These are phyloP conservation scores for Hyles vespertilio DNA, from an alignment of 1,140 invertebrate genomes.

Conservation along the genomic window DNA sequence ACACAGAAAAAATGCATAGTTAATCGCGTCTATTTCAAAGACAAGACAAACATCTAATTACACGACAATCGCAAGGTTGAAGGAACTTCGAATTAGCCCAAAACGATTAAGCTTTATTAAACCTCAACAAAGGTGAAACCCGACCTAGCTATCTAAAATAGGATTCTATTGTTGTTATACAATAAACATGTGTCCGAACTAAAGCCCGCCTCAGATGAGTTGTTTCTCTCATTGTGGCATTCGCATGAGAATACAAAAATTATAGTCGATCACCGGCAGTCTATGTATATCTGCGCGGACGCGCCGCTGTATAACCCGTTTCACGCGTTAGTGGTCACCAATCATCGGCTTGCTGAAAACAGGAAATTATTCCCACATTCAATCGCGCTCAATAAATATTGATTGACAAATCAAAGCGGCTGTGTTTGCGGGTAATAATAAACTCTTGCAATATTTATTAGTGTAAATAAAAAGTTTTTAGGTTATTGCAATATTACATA, in stretches of 20 bases:
- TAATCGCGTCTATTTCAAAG: too few species aligned
- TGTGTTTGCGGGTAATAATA: too few species aligned
- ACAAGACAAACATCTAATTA: too few species aligned
- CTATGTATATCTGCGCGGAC: conserved; percentile 58
- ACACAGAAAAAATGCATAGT: too few species aligned
- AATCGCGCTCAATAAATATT: not conserved
- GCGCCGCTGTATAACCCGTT: conserved; percentile 64
- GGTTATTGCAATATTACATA: too few species aligned
- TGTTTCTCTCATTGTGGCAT: conserved; percentile 53
- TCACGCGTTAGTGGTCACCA: conserved; percentile 57
- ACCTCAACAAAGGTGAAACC: conserved; percentile 8
- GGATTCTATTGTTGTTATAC: conserved; percentile 19
- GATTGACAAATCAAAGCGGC: not conserved
- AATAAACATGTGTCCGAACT: conserved; percentile 15
- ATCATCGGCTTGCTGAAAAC: conserved; percentile 11
- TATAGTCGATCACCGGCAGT: conserved; percentile 71
- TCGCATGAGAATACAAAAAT: conserved; percentile 65
- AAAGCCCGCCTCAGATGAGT: conserved; percentile 24
- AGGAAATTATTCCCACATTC: not conserved
- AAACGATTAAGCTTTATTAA: too few species aligned
- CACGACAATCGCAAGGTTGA: too few species aligned
- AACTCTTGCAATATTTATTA: too few species aligned
- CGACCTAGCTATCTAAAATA: conserved; percentile 17
- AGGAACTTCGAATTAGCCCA: too few species aligned
- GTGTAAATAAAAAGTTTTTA: too few species aligned